These are phyloP conservation scores for Erythrolamprus reginae DNA, from an alignment of 2,113 vertebrate species.

Conservation along the genomic window DNA sequence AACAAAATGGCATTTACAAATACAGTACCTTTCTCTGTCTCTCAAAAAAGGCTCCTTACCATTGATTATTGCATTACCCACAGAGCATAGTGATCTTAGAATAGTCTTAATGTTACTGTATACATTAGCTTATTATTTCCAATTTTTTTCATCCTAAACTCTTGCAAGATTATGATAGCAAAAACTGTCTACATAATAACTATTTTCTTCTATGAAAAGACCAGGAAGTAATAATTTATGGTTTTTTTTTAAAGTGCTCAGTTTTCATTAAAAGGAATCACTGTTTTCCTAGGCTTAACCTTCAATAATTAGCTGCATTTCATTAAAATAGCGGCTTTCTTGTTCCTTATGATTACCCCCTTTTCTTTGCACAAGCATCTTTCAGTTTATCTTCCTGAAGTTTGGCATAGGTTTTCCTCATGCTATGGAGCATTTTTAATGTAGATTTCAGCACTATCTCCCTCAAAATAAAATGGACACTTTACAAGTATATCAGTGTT, in stretches of 20 bases:
- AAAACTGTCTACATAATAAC: not conserved
- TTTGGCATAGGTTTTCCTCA: not conserved
- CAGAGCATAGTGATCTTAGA: not conserved
- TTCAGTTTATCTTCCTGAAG: not conserved
- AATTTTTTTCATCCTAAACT: not conserved
- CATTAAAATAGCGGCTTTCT: not conserved
- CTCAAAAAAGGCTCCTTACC: not conserved
- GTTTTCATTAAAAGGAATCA: not conserved
- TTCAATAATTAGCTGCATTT: not conserved
- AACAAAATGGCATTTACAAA: not conserved
- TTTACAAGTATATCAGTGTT: not conserved
- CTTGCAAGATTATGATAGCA: too few species aligned
- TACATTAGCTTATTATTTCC: not conserved
- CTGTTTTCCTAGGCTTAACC: not conserved
- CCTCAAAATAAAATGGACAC: not conserved
- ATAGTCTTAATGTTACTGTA: not conserved
- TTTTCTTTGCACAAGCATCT: not conserved
- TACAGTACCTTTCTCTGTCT: not conserved
- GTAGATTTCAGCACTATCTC: not conserved
- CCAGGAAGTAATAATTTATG: not conserved
- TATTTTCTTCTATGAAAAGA: not conserved
- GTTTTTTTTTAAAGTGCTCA: not conserved
- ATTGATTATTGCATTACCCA: not conserved
- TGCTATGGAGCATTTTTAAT: not conserved
- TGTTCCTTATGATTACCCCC: not conserved